Conservation (phyloP, 2,113 vertebrate species). For the Aphyosemion australe region DNA sequence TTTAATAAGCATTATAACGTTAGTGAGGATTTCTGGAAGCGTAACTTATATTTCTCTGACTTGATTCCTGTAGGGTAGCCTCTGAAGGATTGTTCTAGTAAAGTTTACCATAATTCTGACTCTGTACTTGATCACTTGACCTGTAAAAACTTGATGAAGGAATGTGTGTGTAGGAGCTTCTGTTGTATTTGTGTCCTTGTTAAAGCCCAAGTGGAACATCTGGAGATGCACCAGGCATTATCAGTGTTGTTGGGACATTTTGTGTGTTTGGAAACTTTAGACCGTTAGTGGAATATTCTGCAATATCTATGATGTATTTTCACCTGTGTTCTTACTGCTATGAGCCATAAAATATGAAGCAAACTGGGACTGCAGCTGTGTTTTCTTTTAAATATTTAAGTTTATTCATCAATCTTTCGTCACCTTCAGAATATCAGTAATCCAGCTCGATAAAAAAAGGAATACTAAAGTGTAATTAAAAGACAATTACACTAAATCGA, state of each 20-base stretch:
- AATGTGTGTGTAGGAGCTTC: conserved; percentile 1
- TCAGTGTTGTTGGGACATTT: conserved; percentile 27
- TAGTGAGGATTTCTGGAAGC: conserved; percentile 12
- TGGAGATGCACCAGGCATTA: conserved; percentile 44
- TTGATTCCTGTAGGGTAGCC: conserved; percentile 34
- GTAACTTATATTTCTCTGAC: conserved; percentile 9
- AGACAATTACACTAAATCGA: no score
- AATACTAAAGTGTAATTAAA: no score
- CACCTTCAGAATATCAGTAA: no score
- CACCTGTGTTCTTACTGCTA: conserved; percentile 20
- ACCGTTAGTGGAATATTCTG: conserved; percentile 30
- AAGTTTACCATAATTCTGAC: conserved; percentile 29
- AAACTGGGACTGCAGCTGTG: background rate
- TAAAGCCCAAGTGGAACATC: conserved; percentile 17
- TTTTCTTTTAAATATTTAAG: background rate
- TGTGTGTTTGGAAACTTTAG: background rate
- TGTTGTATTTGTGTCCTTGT: conserved; percentile 23
- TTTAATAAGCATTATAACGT: background rate
- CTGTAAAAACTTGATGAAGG: conserved; percentile 9
- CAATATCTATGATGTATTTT: conserved; percentile 16
- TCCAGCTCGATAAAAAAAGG: no score
- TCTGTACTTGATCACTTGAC: conserved; percentile 28
- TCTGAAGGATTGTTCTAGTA: conserved; percentile 27
- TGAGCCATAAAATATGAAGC: conserved; percentile 58
- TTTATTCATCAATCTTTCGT: background rate